Evolutionary conservation across 1,140 invertebrate species (phyloP), one percentile per base, ranked within the genome.

Genomic region (Ruditapes philippinarum): DNA sequence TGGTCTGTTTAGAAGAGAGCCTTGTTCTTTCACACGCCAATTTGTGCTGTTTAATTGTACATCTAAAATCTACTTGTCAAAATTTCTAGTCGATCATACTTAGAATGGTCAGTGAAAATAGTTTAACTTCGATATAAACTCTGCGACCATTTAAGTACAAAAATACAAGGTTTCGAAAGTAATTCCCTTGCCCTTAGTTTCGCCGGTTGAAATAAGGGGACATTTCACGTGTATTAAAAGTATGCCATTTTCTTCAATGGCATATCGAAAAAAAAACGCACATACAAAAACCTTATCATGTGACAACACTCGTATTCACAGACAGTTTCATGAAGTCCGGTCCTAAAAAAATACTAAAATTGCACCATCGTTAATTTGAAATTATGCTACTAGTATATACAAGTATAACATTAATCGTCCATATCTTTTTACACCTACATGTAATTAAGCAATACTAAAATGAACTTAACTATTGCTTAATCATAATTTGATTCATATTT

Each of bases 111-210:
- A 54, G 14, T 33, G 42, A 57, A 38, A 36, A 57, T 33, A 51
- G 17, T 31, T 33, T 78, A 54, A 28, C 74, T 78, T 78, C 45
- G 17, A 54, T 78, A 78, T 51, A 51, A 57, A 74, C 22, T 40
- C 31, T 74, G 31, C 28, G 74, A 78, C 74, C 74, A 78, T 78
- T 78, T 78, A 78, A 78, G 74, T 54, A 51, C 45, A 78, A 49
- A 57, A 38, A 78, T 78, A 78, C 45, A 36, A 57, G 12, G 45
- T 78, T 78, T 51, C 74, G 74, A 78, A 78, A 78, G 36, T 51
- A 36, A 33, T 51, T n/a, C 36, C 25, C 22, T 19, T 9, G 54
- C 74, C 74, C 74, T 78, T 78, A 78, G 19, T 78, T 31, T 51
- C 22, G 22, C 28, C 65, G 19, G 65, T 38, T 45, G 31, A 33